Evolutionary conservation across 2,113 vertebrate species (phyloP).

Genomic region (Origma solitaria): DNA sequence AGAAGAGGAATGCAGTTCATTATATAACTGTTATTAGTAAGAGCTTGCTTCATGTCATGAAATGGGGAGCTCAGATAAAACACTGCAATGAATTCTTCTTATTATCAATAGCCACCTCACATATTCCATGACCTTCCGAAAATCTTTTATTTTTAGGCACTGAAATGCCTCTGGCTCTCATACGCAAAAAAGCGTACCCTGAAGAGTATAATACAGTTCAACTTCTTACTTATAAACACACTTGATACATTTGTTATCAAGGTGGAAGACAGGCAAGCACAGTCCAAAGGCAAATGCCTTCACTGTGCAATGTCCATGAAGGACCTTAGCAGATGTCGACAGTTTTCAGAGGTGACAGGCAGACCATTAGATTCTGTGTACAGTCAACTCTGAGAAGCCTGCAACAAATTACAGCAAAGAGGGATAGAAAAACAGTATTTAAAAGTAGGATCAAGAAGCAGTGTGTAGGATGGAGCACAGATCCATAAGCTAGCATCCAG

Average conservation of each 20-base stretch:
- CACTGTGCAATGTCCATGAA: background rate
- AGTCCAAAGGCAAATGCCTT: background rate
- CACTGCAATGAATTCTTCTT: background rate
- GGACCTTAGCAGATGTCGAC: background rate
- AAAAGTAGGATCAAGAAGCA: background rate
- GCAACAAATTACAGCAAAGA: background rate
- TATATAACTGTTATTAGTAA: background rate
- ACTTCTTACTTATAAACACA: background rate
- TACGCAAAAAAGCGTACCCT: rapidly evolving
- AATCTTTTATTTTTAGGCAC: background rate
- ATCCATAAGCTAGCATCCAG: background rate
- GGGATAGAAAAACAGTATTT: background rate
- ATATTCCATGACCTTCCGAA: background rate
- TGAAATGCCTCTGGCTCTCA: background rate
- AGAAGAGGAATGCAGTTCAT: background rate
- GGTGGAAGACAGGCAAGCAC: background rate
- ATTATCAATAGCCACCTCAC: background rate
- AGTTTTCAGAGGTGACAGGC: background rate
- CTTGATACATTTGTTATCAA: background rate
- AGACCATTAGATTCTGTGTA: background rate
- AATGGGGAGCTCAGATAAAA: background rate
- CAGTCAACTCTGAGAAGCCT: background rate
- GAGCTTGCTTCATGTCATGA: background rate
- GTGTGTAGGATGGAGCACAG: background rate
- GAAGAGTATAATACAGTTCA: background rate